phyloP scores from a whole-genome alignment of 2,113 vertebrate species.

The Caranx melampygus region DNA sequence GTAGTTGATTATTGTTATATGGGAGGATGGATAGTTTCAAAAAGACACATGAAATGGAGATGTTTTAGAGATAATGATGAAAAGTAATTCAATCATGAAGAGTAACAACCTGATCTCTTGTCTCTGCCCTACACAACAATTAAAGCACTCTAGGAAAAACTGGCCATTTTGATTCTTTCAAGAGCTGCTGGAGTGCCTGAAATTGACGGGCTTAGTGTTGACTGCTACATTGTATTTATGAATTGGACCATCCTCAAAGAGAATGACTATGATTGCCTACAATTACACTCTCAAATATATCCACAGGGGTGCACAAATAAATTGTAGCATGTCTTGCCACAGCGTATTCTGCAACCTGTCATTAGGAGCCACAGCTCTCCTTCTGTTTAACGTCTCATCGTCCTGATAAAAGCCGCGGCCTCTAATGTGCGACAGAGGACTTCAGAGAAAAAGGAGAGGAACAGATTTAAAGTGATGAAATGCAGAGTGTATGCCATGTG shows the following conservation, averaged over 20 bases:
- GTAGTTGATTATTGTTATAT: not conserved
- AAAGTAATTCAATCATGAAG: not conserved
- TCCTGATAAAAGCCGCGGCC: conserved; percentile 35
- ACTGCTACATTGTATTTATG: conserved; percentile 60
- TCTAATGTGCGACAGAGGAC: not conserved
- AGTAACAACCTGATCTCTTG: conserved; percentile 11
- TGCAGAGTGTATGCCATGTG: conserved; percentile 4
- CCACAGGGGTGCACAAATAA: conserved; percentile 51
- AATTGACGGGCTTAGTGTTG: conserved; percentile 32
- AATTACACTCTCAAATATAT: conserved; percentile 65
- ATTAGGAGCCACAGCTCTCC: conserved; percentile 51
- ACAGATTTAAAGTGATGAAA: conserved; percentile 14
- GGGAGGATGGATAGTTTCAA: not conserved
- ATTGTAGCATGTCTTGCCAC: conserved; percentile 37
- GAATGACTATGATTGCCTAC: conserved; percentile 60
- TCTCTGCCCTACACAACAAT: conserved; percentile 23
- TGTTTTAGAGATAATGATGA: conserved; percentile 11
- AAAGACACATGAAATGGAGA: not conserved
- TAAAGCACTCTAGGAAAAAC: conserved; percentile 30
- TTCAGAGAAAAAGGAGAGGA: not conserved
- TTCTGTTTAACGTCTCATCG: conserved; percentile 36
- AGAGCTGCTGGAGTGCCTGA: conserved; percentile 50
- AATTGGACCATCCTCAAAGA: conserved; percentile 58
- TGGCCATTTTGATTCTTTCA: conserved; percentile 8
- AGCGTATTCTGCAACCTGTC: conserved; percentile 48